Evolutionary conservation across 2,113 vertebrate genomes (phyloP).

Genomic region (Nannospalax galili): DNA sequence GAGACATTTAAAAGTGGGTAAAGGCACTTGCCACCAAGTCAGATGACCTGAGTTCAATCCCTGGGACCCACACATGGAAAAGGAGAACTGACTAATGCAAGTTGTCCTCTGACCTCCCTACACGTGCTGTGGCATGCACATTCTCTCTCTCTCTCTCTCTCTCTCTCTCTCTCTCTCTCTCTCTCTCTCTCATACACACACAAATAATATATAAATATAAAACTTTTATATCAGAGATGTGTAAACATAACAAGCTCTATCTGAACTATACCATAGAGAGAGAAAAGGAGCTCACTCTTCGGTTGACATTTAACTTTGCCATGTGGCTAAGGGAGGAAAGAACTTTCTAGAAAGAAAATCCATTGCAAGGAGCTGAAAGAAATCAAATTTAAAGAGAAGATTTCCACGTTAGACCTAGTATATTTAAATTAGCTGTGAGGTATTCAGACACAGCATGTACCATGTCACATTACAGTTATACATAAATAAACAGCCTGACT

Average conservation of each 20-base stretch:
- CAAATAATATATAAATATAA: neutral
- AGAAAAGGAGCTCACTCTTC: neutral
- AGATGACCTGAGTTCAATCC: neutral
- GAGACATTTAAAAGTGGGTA: neutral
- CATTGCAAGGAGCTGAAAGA: neutral
- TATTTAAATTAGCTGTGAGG: neutral
- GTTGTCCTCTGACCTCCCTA: neutral
- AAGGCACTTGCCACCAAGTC: neutral
- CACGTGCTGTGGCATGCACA: too few relatives aligned
- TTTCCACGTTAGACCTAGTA: neutral
- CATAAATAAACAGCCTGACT: too few relatives aligned
- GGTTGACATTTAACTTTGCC: neutral
- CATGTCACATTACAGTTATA: too few relatives aligned
- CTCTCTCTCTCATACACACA: too few relatives aligned
- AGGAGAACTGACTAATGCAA: neutral
- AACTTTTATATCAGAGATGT: neutral
- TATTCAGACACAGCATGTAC: too few relatives aligned
- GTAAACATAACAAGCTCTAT: neutral
- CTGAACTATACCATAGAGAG: neutral
- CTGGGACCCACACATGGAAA: too few relatives aligned
- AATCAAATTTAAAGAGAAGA: neutral
- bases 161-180: too few relatives aligned
- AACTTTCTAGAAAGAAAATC: neutral
- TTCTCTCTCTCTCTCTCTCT: fast-evolving
- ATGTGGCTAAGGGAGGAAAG: neutral